Base-by-base conservation (phyloP, 1,140 invertebrate species). In the Drosophila paulistorum region DNA sequence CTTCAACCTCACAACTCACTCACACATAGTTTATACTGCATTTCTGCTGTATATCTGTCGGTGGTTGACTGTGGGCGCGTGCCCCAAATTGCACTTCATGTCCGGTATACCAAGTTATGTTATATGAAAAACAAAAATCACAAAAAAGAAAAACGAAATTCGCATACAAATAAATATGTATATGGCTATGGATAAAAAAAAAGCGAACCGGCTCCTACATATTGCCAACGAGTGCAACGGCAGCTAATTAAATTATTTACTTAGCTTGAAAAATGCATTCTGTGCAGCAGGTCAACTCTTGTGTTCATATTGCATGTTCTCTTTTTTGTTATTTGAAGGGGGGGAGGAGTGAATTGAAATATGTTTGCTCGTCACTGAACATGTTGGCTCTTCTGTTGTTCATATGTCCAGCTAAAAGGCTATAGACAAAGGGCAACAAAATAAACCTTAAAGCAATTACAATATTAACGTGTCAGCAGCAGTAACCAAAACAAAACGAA, bases 201-300 rank as follows among this genome's bases (percentile, higher is more conserved):
- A 20, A n/a, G 5, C 9, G 45, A 51, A 51, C 45, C 45, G 45
- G 45, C 45, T 51, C 20, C 37, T 39, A 39, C 37, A 39, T 39
- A 13, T 39, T 39, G 37, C 10, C 37, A 39, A 13, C 10, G 10
- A 51, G 17, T 23, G 45, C 45, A 51, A 23, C 45, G 17, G 58
- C 42, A 60, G 66, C 82, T 86, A 86, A 86, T 86, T 86, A 79
- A 86, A 86, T 86, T 83, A 86, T 87, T 87, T 77, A 83, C 84
- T 83, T 79, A 68, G 66, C 63, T 67, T 59, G 42, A 37, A 30
- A 33, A 35, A 74, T 69, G 57, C 26, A 33, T 73, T 68, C 68
- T 48, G 35, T 63, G 5, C 57, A 71, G 74, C 74, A 74, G 75
- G 58, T 74, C 37, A 35, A 63, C 57, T 59, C n/a, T 59, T 59